Evolutionary conservation across 2,888 invertebrate species (phyloP), one percentile per base, ranked within the genome.

Genomic region (Ormia ochracea): DNA sequence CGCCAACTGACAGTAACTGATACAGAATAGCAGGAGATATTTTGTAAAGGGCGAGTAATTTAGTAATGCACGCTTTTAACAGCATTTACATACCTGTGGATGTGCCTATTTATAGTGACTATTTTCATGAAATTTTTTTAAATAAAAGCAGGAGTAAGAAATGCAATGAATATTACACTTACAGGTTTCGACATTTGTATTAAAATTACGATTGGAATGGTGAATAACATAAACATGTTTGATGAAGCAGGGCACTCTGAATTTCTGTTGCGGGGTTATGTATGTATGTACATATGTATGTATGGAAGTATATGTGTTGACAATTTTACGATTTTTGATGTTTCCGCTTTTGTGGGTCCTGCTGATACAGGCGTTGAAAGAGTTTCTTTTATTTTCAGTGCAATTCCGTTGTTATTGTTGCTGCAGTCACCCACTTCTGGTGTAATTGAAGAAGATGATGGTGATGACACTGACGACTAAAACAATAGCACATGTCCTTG

Each of bases 151-250:
- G n/a, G n/a, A n/a, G n/a, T n/a, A n/a, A n/a, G n/a, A n/a, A n/a
- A n/a, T n/a, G 2, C 9, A 38, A 21, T 23, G 9, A 38, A 38
- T n/a, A 17, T 23, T 14, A 28, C 68, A 81, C 81, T 81, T 76
- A 81, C 81, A 65, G 73, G 73, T 73, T 78, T 68, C 19, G 73
- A 77, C 78, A 81, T 69, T 76, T 72, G 65, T 41, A 58, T 58
- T 58, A 69, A 69, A 52, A 75, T 76, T 43, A 65, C 63, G 76
- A 73, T 43, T 36, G 56, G 12, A 41, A 28, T 43, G 36, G 41
- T 19, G 28, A 72, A 43, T 52, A 63, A 31, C 26, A 81, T 61
- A 54, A 59, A 6, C 75, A 81, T 77, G 52, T 74, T 78, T 38
- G 52, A 31, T 58, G 36, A 28, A 63, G 28, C 59, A 65, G 31